A percentile compares a stretch with the other conserved stretches of the same genome.
Conservation (phyloP, 2,888 invertebrate species). For the Dicyrtomina minuta region DNA sequence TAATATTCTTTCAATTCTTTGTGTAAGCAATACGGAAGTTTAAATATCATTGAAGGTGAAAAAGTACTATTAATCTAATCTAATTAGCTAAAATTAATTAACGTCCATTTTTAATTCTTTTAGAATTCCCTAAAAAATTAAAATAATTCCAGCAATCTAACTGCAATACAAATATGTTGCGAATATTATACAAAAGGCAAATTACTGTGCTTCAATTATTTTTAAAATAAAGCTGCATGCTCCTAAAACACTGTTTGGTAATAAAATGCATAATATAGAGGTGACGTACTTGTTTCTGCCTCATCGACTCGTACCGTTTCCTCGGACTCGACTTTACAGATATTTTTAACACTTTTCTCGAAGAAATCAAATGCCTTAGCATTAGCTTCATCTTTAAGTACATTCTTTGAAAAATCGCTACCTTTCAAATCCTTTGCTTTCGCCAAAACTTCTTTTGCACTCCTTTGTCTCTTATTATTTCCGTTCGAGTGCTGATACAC, state of each 20-base stretch:
- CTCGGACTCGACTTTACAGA: conserved; percentile 63
- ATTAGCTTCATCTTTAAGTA: conserved; percentile 83
- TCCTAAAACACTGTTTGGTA: background rate
- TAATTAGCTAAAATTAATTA: no score
- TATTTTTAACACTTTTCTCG: conserved; percentile 63
- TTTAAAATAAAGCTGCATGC: background rate
- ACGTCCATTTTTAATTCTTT: no score
- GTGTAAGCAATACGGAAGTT: no score
- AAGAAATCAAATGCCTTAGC: conserved; percentile 89
- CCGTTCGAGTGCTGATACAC: conserved; percentile 75
- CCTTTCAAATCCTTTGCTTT: conserved; percentile 95
- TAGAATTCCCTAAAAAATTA: no score
- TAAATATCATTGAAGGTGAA: no score
- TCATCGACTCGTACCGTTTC: conserved; percentile 65
- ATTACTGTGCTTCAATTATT: background rate
- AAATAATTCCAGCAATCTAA: no score
- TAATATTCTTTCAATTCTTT: no score
- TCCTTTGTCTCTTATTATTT: conserved; percentile 63
- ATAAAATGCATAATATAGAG: no score
- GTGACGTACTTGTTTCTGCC: conserved; percentile 8
- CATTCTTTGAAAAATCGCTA: conserved; percentile 79
- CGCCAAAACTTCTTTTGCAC: conserved; percentile 87
- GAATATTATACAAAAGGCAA: no score
- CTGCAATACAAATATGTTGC: no score
- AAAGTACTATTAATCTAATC: no score